Conservation (phyloP, 2,113 vertebrate species). For the Datnioides undecimradiatus region DNA sequence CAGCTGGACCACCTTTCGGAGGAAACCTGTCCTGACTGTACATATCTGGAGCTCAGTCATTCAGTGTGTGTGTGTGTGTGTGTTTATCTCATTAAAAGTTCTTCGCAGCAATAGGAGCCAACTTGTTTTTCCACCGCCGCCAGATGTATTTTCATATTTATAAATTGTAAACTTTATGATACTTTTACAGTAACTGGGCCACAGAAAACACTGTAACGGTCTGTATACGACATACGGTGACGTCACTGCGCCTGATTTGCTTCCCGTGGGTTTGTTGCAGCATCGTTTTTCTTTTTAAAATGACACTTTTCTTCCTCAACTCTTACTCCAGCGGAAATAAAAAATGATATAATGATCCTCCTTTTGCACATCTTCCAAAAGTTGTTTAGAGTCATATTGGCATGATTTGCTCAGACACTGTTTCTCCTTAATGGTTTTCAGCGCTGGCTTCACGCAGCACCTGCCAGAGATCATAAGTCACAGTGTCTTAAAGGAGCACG, state of each 20-base stretch:
- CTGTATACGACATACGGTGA: too few relatives aligned
- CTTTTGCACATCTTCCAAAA: neutral
- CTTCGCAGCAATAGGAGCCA: neutral
- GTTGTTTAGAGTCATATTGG: neutral
- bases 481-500: neutral
- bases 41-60: neutral
- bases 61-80: neutral
- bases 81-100: neutral
- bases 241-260: too few relatives aligned
- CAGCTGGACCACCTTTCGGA: slow-evolving; percentile 18
- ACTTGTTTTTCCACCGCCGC: neutral
- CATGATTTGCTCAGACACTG: too few relatives aligned
- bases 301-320: neutral
- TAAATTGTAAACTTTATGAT: too few relatives aligned
- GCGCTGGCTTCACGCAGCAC: neutral
- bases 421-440: too few relatives aligned
- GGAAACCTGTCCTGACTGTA: neutral
- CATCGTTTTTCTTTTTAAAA: neutral
- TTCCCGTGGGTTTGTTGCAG: too few relatives aligned
- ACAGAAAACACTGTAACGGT: too few relatives aligned
- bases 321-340: neutral
- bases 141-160: neutral
- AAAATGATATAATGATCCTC: neutral
- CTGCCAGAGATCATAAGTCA: too few relatives aligned
- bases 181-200: too few relatives aligned